Percentiles rank a stretch among this genome's conserved stretches.
These are phyloP conservation scores for Drosophila sordidapex DNA, from an alignment of 2,888 invertebrate species.

Conservation along the genomic window DNA sequence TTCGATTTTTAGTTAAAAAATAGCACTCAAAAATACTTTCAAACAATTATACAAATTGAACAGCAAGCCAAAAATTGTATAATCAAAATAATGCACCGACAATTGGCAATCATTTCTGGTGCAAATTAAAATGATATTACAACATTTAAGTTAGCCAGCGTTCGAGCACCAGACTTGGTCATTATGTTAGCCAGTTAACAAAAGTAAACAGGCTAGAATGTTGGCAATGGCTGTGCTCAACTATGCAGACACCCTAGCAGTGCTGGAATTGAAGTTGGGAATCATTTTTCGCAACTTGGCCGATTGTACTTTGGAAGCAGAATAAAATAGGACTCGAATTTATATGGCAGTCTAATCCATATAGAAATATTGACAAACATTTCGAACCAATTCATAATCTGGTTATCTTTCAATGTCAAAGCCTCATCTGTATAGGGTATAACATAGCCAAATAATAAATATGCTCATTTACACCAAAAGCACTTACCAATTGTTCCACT, in stretches of 20 bases:
- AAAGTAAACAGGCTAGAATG: conserved; percentile 38
- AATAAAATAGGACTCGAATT: neutral
- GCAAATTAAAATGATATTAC: conserved; percentile 75
- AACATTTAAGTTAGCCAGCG: conserved; percentile 67
- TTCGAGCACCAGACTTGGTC: conserved; percentile 39
- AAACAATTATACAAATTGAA: neutral
- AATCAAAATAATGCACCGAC: conserved; percentile 64
- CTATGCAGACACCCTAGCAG: conserved; percentile 3
- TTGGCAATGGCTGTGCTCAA: neutral
- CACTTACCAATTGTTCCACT: neutral
- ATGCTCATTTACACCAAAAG: neutral
- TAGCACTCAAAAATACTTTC: conserved; percentile 60
- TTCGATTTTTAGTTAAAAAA: conserved; percentile 41
- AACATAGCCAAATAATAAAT: neutral
- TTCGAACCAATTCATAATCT: neutral
- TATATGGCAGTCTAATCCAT: too few relatives aligned
- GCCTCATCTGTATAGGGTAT: neutral
- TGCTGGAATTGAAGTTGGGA: neutral
- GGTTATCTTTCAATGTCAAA: neutral
- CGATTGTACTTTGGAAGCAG: neutral
- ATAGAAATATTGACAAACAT: neutral
- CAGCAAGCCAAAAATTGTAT: conserved; percentile 56
- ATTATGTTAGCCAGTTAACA: conserved; percentile 47
- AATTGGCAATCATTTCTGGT: conserved; percentile 78
- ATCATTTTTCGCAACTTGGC: neutral